phyloP scores from a whole-genome alignment of 2,797 vertebrate genomes.

The Crax fasciolata region DNA sequence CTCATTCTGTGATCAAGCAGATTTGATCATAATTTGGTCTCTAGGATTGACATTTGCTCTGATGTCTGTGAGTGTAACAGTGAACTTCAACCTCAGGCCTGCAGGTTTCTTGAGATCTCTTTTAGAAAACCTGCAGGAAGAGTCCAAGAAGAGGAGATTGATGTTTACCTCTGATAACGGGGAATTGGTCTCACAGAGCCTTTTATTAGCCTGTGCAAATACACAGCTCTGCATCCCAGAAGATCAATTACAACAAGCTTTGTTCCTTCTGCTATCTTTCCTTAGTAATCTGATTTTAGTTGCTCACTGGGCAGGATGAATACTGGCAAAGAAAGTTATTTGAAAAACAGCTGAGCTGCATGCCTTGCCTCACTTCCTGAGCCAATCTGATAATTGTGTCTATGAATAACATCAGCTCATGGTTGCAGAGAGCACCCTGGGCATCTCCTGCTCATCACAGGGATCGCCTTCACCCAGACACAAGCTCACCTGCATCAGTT shows the following conservation, averaged over 20 bases:
- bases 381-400: neutral
- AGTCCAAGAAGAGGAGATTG: neutral
- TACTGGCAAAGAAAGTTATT: neutral
- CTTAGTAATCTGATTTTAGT: neutral
- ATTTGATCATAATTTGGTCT: neutral
- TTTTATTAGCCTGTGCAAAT: neutral
- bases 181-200: neutral
- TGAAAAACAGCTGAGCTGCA: neutral
- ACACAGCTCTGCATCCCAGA: neutral
- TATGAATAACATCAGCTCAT: neutral
- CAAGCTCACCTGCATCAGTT: neutral
- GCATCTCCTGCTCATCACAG: neutral
- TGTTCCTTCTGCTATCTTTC: neutral
- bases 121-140: neutral
- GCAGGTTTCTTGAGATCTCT: neutral
- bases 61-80: neutral
- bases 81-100: neutral
- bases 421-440: neutral
- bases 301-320: neutral
- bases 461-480: neutral
- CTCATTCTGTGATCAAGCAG: neutral
- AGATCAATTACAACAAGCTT: neutral
- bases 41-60: neutral
- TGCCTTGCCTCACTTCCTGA: neutral
- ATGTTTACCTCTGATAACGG: fast-evolving